Base-by-base conservation (phyloP, 1,140 invertebrate genomes). In the Drepana arcuata region DNA sequence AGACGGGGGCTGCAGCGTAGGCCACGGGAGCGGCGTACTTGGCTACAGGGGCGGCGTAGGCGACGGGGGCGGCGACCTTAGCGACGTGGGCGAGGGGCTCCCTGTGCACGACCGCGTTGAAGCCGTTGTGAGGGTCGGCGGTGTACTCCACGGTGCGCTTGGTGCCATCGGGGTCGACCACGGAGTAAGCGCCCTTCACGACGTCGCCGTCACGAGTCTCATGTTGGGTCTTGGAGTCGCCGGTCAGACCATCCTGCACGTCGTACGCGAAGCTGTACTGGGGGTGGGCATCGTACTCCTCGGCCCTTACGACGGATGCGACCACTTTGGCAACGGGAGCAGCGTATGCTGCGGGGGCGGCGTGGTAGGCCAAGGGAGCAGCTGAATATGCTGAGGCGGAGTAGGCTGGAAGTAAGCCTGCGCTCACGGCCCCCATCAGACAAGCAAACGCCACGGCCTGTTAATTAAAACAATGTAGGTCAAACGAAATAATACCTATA, bases 111-210 rank as follows among this genome's bases (percentile, higher is more conserved):
- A 85, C 84, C 7, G 84, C 84, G 54, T 85, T 85, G 65, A 86
- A 86, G 40, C 85, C 85, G 26, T 83, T 84, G 55, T 84, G 80
- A 30, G 73, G 66, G 47, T 86, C 86, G 28, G 85, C 84, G 5
- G 88, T 88, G 68, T 91, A 90, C 32, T 89, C 87, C 0, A 90
- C 88, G 24, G 86, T 90, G 41, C 89, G 84, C 58, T 87, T 87
- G 48, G 84, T 86, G 34, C 89, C 89, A 52, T 91, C 89, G 3
- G 89, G 86, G 66, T 90, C 88, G 9, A 88, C 83, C 2, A 90
- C 65, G 4, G 86, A 88, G 69, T 89, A 89, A 21, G 84, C 84
- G 32, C 89, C 89, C 52, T 88, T 84, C 4, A 88, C 86, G 0
- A 86, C 65, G 41, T 88, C 87, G n/a, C 87, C 87, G 41, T 88